Evolutionary conservation across 2,888 invertebrate species (phyloP), one percentile per base, ranked within the genome.

Genomic region (Suillia variegata): DNA sequence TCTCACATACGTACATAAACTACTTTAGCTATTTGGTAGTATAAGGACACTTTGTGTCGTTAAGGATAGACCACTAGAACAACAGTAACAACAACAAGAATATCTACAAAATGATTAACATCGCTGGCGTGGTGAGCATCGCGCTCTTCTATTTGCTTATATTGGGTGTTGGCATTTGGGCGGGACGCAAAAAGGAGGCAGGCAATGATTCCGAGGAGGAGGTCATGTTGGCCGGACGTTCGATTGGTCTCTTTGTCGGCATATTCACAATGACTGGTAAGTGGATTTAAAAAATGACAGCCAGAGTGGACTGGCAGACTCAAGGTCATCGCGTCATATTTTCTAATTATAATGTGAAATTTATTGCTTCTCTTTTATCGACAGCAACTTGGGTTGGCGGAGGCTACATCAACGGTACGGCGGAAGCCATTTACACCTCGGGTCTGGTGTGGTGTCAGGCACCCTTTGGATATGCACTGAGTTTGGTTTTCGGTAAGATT

Each of bases 371-470:
- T 38, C 8, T 6, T 38, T 3, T 42, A 2, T 17, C 56, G 83
- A 20, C 83, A 94, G 98, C 98, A 50, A 99, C 98, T 15, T 99
- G 99, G 98, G 98, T 99, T 55, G 99, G 98, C 64, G 98, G 99
- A 47, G 98, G 98, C 54, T 99, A 98, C 85, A 99, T 99, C 82
- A 99, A 99, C 82, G 98, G 98, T 65, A 98, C 98, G 17, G 97
- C 98, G 22, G 98, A 99, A 84, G 94, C 93, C 50, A 94, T 98
- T 74, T 98, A 94, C 84, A 94, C 93, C 42, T 88, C 87, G 62
- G 97, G 96, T 1, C 85, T 98, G 76, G 89, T 97, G 47, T 98
- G 97, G 96, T 98, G 98, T 83, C 97, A 98, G 85, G 98, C 98
- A 56, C 98, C 98, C n/a, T 94, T 99, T 83, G 98, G 98, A 59